Percentiles rank a stretch among this genome's conserved stretches.
phyloP scores from a whole-genome alignment of 2,113 vertebrate genomes.

The Otocyon megalotis region DNA sequence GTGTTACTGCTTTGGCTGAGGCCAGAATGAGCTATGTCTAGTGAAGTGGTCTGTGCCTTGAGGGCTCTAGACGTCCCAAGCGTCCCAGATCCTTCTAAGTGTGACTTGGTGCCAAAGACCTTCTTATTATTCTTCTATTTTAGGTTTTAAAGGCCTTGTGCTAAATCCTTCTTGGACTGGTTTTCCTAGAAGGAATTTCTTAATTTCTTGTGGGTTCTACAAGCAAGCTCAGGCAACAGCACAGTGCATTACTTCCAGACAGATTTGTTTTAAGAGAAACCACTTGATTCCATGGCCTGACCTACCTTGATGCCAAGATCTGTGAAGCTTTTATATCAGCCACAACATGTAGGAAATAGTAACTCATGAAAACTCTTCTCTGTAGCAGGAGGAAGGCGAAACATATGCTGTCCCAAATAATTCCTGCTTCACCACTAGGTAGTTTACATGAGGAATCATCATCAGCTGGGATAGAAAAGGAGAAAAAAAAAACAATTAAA shows the following conservation, averaged over 20 bases:
- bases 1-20: neutral
- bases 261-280: neutral
- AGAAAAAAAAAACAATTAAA: constrained; percentile 18
- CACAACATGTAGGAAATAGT: constrained; percentile 98
- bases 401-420: constrained; percentile 99
- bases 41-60: neutral
- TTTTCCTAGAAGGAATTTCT: neutral
- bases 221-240: neutral
- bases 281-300: neutral
- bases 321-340: constrained; percentile 98
- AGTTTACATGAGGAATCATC: constrained; percentile 90
- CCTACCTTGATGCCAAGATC: constrained; percentile 97
- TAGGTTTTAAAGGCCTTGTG: neutral
- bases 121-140: neutral
- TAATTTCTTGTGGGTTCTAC: neutral
- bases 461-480: constrained; percentile 84
- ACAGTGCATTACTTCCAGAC: neutral
- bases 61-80: neutral
- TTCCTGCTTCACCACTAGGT: constrained; percentile 95
- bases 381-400: constrained; percentile 98
- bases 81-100: neutral
- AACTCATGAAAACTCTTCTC: constrained; percentile 99
- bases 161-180: neutral
- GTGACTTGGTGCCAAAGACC: too few species aligned
- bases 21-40: neutral